Evolutionary conservation across 53 echinoderm and acorn worm genomes (phyloP).

Genomic region (Temnopleurus reevesii): DNA sequence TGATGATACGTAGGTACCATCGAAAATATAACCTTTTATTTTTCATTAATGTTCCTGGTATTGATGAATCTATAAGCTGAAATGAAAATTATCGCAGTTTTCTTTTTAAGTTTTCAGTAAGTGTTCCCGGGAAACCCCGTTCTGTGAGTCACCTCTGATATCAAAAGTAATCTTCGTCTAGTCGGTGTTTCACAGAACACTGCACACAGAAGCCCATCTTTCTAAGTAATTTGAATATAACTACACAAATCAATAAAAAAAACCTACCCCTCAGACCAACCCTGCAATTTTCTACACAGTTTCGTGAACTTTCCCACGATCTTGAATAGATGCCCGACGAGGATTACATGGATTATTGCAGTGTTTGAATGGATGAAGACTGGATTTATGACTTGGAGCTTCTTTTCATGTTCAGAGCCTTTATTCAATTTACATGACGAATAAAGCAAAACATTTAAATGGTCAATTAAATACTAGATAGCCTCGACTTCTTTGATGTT

Average conservation of each 20-base stretch:
- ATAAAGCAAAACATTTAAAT: no score
- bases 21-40: no score
- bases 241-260: background rate
- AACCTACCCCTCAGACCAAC: background rate
- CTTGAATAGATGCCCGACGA: background rate
- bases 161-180: background rate
- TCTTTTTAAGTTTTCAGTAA: no score
- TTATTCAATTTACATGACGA: no score
- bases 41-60: no score
- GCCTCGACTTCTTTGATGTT: no score
- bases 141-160: background rate
- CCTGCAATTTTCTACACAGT: background rate
- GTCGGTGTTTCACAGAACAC: no score
- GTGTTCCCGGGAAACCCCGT: no score
- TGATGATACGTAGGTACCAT: no score
- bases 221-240: background rate
- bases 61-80: no score
- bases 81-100: no score
- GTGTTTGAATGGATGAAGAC: slow-evolving; percentile 3
- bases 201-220: background rate
- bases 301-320: slow-evolving; percentile 4
- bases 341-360: background rate
- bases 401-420: background rate
- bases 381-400: background rate
- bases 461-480: no score